phyloP scores from a whole-genome alignment of 2,113 vertebrate species.

The Octodon degus region DNA sequence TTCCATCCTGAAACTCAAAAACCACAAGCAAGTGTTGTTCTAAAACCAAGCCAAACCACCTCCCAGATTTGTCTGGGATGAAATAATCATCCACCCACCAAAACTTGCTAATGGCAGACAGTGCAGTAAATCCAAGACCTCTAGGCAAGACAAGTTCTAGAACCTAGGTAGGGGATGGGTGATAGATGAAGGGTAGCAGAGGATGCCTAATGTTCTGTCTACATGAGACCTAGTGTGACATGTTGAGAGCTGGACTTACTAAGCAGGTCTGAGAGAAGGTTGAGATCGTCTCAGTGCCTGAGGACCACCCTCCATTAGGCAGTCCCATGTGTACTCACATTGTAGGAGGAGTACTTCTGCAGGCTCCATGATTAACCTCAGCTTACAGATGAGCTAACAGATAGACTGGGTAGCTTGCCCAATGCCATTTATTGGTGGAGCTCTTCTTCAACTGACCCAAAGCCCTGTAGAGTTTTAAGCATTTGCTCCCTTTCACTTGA shows the following conservation, averaged over 20 bases:
- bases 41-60: not conserved
- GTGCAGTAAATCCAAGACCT: not conserved
- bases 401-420: not conserved
- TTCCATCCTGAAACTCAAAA: constrained; percentile 59
- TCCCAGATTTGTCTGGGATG: not conserved
- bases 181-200: not conserved
- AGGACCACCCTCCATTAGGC: not conserved
- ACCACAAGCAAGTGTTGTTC: constrained; percentile 19
- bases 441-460: not conserved
- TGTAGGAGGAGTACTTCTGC: not conserved
- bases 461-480: not conserved
- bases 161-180: not conserved
- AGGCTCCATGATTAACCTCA: not conserved
- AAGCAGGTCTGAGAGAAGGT: not conserved
- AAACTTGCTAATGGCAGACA: not conserved
- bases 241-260: not conserved
- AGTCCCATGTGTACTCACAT: not conserved
- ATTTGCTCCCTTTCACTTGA: not conserved
- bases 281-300: not conserved
- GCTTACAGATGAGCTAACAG: not conserved
- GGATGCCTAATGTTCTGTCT: rapidly evolving
- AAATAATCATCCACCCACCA: not conserved
- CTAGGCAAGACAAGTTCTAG: not conserved
- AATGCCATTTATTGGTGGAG: not conserved
- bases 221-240: not conserved